Conservation (phyloP, 2,113 vertebrate species). For the Antidorcas marsupialis region DNA sequence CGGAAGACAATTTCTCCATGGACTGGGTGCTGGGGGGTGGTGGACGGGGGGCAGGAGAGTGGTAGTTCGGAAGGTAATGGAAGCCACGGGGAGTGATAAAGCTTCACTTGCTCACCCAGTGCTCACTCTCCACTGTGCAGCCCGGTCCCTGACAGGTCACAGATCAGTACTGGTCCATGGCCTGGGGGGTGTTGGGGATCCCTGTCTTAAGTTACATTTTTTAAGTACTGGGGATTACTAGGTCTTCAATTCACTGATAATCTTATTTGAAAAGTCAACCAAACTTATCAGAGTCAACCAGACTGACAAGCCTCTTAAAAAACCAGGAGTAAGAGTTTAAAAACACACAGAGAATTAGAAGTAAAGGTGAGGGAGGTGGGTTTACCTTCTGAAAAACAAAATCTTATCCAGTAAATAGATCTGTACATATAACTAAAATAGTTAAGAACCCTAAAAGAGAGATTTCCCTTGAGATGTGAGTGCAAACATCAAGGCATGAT, state of each 20-base stretch:
- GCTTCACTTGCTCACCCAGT: neutral
- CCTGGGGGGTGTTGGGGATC: neutral
- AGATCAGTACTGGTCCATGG: neutral
- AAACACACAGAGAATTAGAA: neutral
- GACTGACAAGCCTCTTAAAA: neutral
- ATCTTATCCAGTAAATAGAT: neutral
- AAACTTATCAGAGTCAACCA: neutral
- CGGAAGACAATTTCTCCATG: neutral
- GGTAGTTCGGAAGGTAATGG: neutral
- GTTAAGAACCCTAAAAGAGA: neutral
- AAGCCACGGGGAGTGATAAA: neutral
- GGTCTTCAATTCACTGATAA: neutral
- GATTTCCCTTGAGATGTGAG: neutral
- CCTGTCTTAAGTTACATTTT: neutral
- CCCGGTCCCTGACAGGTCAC: neutral
- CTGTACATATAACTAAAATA: neutral
- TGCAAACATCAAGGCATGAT: neutral
- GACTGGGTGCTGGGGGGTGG: neutral
- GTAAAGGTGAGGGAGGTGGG: neutral
- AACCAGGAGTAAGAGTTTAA: neutral
- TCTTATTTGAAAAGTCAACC: neutral
- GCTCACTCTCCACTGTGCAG: neutral
- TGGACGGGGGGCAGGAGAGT: neutral
- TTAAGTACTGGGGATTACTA: neutral
- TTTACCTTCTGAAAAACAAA: neutral